phyloP scores from a whole-genome alignment of 2,113 vertebrate species.

The Diadophis punctatus region DNA sequence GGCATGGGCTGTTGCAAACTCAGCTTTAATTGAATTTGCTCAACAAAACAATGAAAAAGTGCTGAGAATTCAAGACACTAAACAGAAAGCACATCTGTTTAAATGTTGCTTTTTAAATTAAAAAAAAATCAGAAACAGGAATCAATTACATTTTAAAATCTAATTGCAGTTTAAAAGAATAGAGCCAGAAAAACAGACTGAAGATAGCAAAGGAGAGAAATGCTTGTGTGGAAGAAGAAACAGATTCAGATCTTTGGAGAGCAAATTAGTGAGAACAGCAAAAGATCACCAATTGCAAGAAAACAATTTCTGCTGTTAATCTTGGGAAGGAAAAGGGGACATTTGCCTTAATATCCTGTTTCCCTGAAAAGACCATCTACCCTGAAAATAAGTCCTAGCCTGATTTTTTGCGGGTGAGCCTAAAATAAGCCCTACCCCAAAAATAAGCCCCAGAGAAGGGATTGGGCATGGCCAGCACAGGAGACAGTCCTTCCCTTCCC shows the following conservation, averaged over 20 bases:
- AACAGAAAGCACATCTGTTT: background rate
- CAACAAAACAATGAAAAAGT: slow-evolving; percentile 24
- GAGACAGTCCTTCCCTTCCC: too few species aligned
- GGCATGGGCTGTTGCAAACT: slow-evolving; percentile 1
- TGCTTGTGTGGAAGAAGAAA: background rate
- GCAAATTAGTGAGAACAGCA: background rate
- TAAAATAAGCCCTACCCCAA: too few species aligned
- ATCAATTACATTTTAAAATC: background rate
- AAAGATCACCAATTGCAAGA: background rate
- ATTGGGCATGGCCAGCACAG: too few species aligned
- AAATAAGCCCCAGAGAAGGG: too few species aligned
- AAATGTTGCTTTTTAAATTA: background rate
- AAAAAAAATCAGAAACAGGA: background rate
- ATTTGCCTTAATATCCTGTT: background rate
- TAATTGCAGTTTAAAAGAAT: background rate
- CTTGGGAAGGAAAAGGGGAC: background rate
- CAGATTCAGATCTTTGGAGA: background rate
- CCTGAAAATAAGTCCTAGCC: too few species aligned
- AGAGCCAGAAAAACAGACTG: background rate
- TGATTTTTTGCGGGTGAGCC: too few species aligned
- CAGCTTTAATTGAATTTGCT: background rate
- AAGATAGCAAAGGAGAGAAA: background rate
- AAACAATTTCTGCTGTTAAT: background rate
- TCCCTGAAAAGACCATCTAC: too few species aligned
- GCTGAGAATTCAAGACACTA: background rate